Percentiles rank a stretch among this genome's conserved stretches.
Conservation (phyloP, 1,140 invertebrate species). For the Oreohelix idahoensis region DNA sequence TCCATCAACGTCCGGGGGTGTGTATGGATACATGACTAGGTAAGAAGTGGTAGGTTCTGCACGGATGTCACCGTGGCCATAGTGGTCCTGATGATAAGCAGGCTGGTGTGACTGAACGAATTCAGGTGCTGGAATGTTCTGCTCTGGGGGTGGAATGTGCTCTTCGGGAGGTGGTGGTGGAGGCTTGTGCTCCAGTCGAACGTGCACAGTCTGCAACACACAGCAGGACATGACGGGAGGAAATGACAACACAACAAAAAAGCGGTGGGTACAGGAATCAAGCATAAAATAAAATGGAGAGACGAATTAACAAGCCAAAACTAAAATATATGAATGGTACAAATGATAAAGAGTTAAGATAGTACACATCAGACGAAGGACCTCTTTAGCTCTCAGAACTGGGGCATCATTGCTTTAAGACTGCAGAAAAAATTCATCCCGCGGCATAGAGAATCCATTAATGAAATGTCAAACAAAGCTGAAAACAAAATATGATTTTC, state of each 20-base stretch:
- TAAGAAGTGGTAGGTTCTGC: conserved; percentile 1
- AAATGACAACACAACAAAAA: neutral
- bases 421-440: neutral
- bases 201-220: neutral
- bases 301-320: neutral
- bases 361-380: neutral
- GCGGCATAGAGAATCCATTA: too few relatives aligned
- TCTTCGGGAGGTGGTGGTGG: neutral
- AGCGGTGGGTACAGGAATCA: neutral
- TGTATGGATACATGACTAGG: conserved; percentile 14
- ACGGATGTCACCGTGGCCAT: conserved; percentile 28
- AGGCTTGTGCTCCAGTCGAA: neutral
- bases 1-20: neutral
- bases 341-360: neutral
- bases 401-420: neutral
- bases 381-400: neutral
- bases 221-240: neutral
- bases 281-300: neutral
- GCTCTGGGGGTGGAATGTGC: neutral
- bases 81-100: neutral
- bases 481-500: neutral
- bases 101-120: neutral
- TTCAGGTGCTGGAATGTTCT: neutral
- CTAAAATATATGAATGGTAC: neutral
- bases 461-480: neutral